Evolutionary conservation across 2,797 vertebrate genomes (phyloP), one percentile per base, ranked within the genome.

Genomic region (Rhodeus uyekii): DNA sequence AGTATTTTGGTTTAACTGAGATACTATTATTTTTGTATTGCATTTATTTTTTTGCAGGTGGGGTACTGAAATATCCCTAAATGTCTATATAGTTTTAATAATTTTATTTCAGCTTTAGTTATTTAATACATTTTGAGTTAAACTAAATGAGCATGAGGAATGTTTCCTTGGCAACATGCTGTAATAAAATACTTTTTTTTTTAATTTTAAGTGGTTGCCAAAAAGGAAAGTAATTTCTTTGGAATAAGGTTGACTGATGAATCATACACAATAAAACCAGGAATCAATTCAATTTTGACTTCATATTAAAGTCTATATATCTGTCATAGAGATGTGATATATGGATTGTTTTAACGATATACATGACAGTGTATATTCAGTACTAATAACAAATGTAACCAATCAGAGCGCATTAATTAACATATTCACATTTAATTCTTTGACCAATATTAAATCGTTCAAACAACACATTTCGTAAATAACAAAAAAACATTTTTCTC

Each of bases 321-420:
- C n/a, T n/a, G n/a, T n/a, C n/a, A n/a, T n/a, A n/a, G n/a, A n/a
- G n/a, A 46, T 46, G 1, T 46, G 42, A 44, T 44, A 44, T 3
- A 14, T 46, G 16, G 4, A 12, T 44, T 46, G 4, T 46, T 18
- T 46, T 46, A 0, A 18, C 16, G 14, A 46, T 5, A 38, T 19
- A 8, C 7, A 6, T 8, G 5, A 48, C 19, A 27, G 55, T n/a
- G 16, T n/a, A 71, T 39, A n/a, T 46, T 8, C 32, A 46, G 1
- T 7, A 19, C 10, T 14, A 46, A 16, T 24, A 18, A 58, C 13
- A n/a, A n/a, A 13, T 64, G 34, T 34, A 71, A 46, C 77, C 71
- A 84, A 76, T 84, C 39, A 34, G 12, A 19, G 53, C 9, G 4
- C 48, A 74, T 0, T 6, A 50, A 80, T 73, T 76, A 58, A 27